Evolutionary conservation across 2,113 vertebrate genomes (phyloP).

Genomic region (Peromyscus maniculatus): DNA sequence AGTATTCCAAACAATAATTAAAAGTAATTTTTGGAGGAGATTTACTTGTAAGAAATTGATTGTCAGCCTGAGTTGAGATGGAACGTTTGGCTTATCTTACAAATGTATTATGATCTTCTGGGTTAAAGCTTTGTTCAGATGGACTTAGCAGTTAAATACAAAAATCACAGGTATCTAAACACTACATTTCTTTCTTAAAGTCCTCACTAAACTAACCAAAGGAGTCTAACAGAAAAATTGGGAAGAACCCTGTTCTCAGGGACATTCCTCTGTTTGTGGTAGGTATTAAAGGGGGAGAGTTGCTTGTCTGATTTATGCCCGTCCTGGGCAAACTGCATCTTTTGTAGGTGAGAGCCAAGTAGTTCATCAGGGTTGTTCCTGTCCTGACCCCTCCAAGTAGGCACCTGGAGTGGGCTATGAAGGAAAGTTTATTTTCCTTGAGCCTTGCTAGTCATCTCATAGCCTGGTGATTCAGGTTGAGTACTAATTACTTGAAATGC

Average conservation of each 20-base stretch:
- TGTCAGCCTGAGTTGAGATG: not conserved
- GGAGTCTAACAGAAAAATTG: not conserved
- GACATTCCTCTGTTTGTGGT: not conserved
- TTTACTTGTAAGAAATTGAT: not conserved
- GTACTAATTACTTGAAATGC: not conserved
- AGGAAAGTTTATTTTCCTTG: not conserved
- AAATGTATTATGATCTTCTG: not conserved
- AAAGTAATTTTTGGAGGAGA: slow-evolving; percentile 29
- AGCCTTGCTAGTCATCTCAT: too few relatives aligned
- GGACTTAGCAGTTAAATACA: not conserved
- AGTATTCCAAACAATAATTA: not conserved
- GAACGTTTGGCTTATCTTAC: not conserved
- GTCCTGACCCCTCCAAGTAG: not conserved
- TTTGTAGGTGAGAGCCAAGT: not conserved
- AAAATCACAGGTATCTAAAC: not conserved
- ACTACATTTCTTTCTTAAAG: not conserved
- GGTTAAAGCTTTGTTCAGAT: not conserved
- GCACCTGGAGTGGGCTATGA: not conserved
- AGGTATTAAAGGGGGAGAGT: not conserved
- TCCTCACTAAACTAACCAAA: slow-evolving; percentile 13
- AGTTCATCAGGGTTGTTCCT: not conserved
- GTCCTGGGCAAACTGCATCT: not conserved
- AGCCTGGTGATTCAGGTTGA: not conserved
- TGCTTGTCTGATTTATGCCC: not conserved
- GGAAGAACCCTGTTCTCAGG: not conserved